Conservation (phyloP, 2,888 invertebrate species). For the Caenorhabditis panamensis region DNA sequence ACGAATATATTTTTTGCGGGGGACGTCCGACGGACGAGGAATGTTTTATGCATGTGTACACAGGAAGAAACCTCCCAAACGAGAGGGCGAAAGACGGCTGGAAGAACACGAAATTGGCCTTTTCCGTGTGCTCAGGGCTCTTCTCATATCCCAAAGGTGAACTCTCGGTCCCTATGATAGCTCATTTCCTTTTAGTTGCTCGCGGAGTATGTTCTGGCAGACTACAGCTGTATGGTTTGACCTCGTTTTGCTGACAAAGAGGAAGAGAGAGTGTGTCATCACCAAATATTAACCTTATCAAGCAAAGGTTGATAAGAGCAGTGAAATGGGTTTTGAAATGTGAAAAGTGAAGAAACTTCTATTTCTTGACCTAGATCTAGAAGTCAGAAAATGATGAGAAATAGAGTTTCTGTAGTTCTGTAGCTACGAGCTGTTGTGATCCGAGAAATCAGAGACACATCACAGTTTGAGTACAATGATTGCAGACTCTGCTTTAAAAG, state of each 20-base stretch:
- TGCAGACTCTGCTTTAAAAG: too few relatives aligned
- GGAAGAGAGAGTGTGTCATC: constrained; percentile 10
- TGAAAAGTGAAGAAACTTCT: not conserved
- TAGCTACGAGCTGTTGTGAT: too few relatives aligned
- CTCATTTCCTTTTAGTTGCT: too few relatives aligned
- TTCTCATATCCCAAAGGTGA: too few relatives aligned
- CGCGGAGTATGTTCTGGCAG: too few relatives aligned
- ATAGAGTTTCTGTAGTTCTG: constrained; percentile 9
- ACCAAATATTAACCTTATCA: constrained; percentile 28
- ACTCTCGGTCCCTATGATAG: too few relatives aligned
- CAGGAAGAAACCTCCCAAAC: constrained; percentile 4
- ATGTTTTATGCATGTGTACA: constrained; percentile 58
- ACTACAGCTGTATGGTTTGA: too few relatives aligned
- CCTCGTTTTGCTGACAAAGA: too few relatives aligned
- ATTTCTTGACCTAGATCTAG: not conserved
- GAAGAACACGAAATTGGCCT: constrained; percentile 37
- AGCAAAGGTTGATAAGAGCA: not conserved
- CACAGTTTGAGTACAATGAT: too few relatives aligned
- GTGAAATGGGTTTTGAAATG: not conserved
- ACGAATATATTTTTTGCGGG: constrained; percentile 36
- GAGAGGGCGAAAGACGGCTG: constrained; percentile 7
- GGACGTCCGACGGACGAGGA: constrained; percentile 5
- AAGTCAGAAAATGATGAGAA: constrained; percentile 19
- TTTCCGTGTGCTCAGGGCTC: constrained; percentile 23
- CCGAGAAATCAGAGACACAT: too few relatives aligned